phyloP scores from a whole-genome alignment of 1,140 invertebrate species.

The Drosophila simulans region DNA sequence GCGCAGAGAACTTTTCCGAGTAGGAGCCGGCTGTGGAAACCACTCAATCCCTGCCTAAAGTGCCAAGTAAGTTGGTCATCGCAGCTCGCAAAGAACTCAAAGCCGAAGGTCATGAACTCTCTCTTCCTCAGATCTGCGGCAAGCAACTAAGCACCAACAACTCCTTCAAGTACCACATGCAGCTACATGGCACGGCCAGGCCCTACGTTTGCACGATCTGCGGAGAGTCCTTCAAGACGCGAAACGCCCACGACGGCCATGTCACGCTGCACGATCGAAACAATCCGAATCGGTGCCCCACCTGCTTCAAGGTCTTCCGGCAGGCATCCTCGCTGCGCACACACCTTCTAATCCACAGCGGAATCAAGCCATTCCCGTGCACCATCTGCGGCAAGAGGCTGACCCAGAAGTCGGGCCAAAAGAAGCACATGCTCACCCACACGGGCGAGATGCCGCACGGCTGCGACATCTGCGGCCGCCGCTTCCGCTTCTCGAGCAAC shows the following conservation, averaged over 20 bases:
- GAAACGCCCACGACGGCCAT: slow-evolving; percentile 70
- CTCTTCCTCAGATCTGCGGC: slow-evolving; percentile 45
- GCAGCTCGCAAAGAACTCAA: neutral
- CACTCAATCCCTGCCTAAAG: slow-evolving; percentile 34
- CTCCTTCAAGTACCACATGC: slow-evolving; percentile 81
- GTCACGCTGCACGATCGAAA: slow-evolving; percentile 61
- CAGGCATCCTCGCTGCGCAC: slow-evolving; percentile 65
- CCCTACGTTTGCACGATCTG: slow-evolving; percentile 61
- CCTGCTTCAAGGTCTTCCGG: slow-evolving; percentile 60
- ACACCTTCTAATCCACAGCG: slow-evolving; percentile 59
- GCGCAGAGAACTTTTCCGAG: neutral
- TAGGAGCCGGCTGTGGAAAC: slow-evolving; percentile 4
- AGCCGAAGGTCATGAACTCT: neutral
- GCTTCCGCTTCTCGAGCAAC: slow-evolving; percentile 73
- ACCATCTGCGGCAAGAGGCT: slow-evolving; percentile 67
- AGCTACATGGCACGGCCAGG: slow-evolving; percentile 71
- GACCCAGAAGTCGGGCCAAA: slow-evolving; percentile 73
- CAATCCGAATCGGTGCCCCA: slow-evolving; percentile 59
- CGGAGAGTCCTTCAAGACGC: slow-evolving; percentile 68
- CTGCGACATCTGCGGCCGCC: slow-evolving; percentile 55
- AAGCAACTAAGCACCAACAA: slow-evolving; percentile 69
- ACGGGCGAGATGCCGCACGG: slow-evolving; percentile 67
- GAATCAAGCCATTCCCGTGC: slow-evolving; percentile 67
- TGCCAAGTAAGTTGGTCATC: slow-evolving; percentile 31
- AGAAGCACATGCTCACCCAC: slow-evolving; percentile 76